phyloP scores from a whole-genome alignment of 2,113 vertebrate species.

The Psettodes erumei region DNA sequence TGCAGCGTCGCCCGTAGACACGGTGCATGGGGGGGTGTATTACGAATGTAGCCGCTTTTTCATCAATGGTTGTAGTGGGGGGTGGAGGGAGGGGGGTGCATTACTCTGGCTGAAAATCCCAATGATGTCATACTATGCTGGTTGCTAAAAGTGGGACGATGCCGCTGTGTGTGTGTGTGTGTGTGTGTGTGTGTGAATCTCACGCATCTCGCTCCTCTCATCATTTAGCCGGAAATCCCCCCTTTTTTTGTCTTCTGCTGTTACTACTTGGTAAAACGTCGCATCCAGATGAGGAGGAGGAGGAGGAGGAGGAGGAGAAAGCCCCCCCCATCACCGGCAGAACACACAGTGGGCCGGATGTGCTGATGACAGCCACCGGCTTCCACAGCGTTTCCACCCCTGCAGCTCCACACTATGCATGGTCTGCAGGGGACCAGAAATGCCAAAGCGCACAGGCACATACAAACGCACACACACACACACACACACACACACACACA shows the following conservation, averaged over 20 bases:
- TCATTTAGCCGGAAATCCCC: slow-evolving; percentile 4
- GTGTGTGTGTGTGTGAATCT: too few relatives aligned
- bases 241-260: neutral
- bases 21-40: slow-evolving; percentile 52
- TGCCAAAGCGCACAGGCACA: slow-evolving; percentile 47
- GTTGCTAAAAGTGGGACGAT: slow-evolving; percentile 65
- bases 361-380: slow-evolving; percentile 72
- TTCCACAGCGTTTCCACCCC: slow-evolving; percentile 67
- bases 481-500: slow-evolving; percentile 11
- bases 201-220: neutral
- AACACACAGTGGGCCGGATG: slow-evolving; percentile 66
- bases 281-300: slow-evolving; percentile 42
- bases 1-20: neutral
- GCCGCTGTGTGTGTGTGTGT: too few relatives aligned
- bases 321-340: slow-evolving; percentile 48
- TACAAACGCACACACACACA: slow-evolving; percentile 4
- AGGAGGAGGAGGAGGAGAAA: slow-evolving; percentile 47
- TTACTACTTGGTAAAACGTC: slow-evolving; percentile 35
- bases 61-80: slow-evolving; percentile 77
- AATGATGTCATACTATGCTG: slow-evolving; percentile 82
- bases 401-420: slow-evolving; percentile 53
- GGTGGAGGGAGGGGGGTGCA: slow-evolving; percentile 38
- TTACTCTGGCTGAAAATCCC: slow-evolving; percentile 71
- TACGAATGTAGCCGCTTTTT: slow-evolving; percentile 68
- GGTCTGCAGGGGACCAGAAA: slow-evolving; percentile 67